Conservation (phyloP, 2,113 vertebrate species). For the Gymnarchus niloticus region DNA sequence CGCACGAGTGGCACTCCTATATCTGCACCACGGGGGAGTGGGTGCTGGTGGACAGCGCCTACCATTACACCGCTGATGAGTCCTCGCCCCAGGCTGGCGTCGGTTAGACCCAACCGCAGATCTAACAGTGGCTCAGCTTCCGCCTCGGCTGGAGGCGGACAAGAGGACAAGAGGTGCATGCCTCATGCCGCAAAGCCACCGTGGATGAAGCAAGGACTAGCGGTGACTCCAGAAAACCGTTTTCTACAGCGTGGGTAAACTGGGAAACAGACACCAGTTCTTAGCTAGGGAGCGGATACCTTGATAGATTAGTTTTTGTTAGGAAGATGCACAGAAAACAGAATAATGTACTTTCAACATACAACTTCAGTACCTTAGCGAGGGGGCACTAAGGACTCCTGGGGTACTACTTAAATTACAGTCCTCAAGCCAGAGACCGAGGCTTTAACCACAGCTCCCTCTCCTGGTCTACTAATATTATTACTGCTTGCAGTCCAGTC, state of each 20-base stretch:
- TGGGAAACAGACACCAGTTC: not conserved
- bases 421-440: too few relatives aligned
- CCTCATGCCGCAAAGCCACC: not conserved
- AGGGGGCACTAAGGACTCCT: not conserved
- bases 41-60: too few relatives aligned
- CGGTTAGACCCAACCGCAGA: not conserved
- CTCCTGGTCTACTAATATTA: too few relatives aligned
- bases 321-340: not conserved
- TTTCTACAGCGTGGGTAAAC: not conserved
- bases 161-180: not conserved
- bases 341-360: not conserved
- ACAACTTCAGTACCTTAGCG: not conserved
- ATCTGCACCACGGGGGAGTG: not conserved
- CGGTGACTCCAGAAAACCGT: not conserved
- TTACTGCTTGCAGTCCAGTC: too few relatives aligned
- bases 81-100: not conserved
- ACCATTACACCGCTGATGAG: not conserved
- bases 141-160: not conserved
- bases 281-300: not conserved
- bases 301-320: not conserved
- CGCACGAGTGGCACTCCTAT: not conserved
- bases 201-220: not conserved
- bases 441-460: too few relatives aligned
- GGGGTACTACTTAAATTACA: not conserved
- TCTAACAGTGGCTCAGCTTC: not conserved